Evolutionary conservation across 2,113 vertebrate species (phyloP), one percentile per base, ranked within the genome.

Genomic region (Pollimyrus isidori): DNA sequence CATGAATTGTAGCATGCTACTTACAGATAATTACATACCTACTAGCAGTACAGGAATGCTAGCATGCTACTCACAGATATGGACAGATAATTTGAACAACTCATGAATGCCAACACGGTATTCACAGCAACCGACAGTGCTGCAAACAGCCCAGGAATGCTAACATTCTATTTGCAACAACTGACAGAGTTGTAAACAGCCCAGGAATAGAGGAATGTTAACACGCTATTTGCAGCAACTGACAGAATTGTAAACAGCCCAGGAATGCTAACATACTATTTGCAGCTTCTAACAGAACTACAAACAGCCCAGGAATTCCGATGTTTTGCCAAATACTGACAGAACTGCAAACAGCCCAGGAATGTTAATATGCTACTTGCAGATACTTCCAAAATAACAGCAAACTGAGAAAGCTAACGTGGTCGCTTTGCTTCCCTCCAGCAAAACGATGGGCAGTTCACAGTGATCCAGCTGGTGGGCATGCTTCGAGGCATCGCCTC

Each of bases 401-500:
- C 62, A 13, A 48, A 48, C 82, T n/a, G 56, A 19, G 39, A 45
- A 82, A 82, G 15, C 35, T 82, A 73, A 83, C 23, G 9, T 30
- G 21, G 6, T 87, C 46, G 2, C 62, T 3, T 65, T 45, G 56
- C 90, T 87, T 86, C 92, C 62, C 86, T 83, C 0, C 93, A 99
- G 98, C 98, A 99, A 98, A 99, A 99, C 0, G 98, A 99, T 0
- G 98, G 98, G 48, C 98, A 99, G 94, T 99, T 99, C 93, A 99
- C 98, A 0, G 98, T 99, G 92, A 99, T 99, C 95, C 98, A 99
- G 94, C 96, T 99, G 89, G 98, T 99, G 88, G 98, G 98, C 17
- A 99, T 99, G 98, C 92, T 99, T 7, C 95, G 98, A 4, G 98
- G 98, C 93, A 99, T 99, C 0, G 98, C 97, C 0, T 99, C 98